Conservation (phyloP, 1,140 invertebrate species). For the Rhopalosiphum maidis region DNA sequence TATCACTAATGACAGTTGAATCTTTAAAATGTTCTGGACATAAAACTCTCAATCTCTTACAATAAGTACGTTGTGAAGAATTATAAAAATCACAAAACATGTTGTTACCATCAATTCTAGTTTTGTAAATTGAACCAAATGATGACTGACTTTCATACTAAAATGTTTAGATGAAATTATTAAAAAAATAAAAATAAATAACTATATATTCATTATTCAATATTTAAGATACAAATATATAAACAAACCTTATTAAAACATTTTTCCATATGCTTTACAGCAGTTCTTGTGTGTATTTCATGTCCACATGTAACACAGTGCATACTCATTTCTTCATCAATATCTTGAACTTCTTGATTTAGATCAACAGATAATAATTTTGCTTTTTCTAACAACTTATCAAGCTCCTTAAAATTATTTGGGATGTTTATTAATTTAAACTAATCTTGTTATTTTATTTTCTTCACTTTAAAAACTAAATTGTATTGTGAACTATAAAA, state of each 20-base stretch:
- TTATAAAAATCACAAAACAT: constrained; percentile 99
- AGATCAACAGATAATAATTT: constrained; percentile 70
- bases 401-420: constrained; percentile 71
- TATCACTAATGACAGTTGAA: constrained; percentile 79
- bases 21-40: constrained; percentile 99
- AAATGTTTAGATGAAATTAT: constrained; percentile 61
- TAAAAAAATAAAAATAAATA: neutral
- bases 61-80: constrained; percentile 88
- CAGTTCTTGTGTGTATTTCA: constrained; percentile 86
- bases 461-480: neutral
- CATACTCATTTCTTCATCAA: constrained; percentile 80
- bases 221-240: neutral
- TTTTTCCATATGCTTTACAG: constrained; percentile 93
- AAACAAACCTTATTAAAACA: constrained; percentile 86
- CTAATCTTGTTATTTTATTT: neutral
- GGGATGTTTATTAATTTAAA: neutral
- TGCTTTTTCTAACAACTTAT: constrained; percentile 80
- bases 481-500: neutral
- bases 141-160: constrained; percentile 95
- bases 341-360: constrained; percentile 71
- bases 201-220: neutral
- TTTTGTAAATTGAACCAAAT: constrained; percentile 93
- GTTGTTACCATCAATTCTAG: constrained; percentile 90
- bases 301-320: constrained; percentile 97
- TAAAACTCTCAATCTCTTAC: constrained; percentile 91